A percentile compares a stretch with the other conserved stretches of the same genome.
Conservation (phyloP, 2,797 vertebrate species). For the Cuniculus paca region DNA sequence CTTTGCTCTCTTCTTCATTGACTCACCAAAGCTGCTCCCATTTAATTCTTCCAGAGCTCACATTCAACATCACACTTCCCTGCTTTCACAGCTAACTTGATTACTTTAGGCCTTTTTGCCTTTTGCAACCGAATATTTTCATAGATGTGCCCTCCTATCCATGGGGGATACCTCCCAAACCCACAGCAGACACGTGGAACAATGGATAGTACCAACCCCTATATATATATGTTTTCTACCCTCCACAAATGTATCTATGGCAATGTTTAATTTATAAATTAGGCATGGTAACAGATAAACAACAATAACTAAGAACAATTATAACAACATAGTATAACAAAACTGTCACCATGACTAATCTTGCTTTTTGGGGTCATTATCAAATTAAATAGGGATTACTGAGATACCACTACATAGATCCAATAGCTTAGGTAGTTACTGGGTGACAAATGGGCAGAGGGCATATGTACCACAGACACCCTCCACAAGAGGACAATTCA, state of each 20-base stretch:
- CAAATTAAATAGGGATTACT: not conserved
- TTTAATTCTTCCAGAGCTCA: not conserved
- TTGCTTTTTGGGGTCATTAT: not conserved
- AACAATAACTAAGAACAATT: not conserved
- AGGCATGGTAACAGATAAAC: not conserved
- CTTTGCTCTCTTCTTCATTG: not conserved
- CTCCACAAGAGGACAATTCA: not conserved
- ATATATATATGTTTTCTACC: not conserved
- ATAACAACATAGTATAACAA: not conserved
- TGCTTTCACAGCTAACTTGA: not conserved
- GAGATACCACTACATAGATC: not conserved
- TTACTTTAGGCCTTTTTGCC: not conserved
- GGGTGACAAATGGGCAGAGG: not conserved
- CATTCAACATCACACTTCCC: not conserved
- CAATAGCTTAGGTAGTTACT: not conserved
- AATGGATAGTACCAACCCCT: not conserved
- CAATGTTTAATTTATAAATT: not conserved
- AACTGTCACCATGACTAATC: not conserved
- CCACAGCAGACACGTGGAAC: not conserved
- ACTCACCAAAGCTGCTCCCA: not conserved
- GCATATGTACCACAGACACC: not conserved
- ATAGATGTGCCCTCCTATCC: not conserved
- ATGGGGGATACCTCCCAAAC: not conserved
- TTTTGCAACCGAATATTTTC: slow-evolving; percentile 14
- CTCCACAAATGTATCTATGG: not conserved